Base-by-base conservation (phyloP, 2,113 vertebrate genomes). In the Noturus placidus region DNA sequence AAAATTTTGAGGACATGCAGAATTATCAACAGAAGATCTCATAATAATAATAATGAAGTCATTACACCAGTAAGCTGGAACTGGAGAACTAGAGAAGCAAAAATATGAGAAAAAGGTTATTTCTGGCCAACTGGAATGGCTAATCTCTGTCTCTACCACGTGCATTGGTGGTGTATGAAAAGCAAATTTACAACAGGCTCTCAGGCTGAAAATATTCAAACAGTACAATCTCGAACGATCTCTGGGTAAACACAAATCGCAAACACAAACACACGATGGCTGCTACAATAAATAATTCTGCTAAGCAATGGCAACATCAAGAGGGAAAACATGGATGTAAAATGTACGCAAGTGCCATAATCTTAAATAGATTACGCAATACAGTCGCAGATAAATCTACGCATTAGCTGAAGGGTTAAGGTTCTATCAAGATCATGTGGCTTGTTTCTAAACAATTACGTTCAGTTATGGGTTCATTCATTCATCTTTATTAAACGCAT, bases 131-230 rank as follows among this genome's bases (percentile, higher is more conserved):
- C 4, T 3, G 63, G 33, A 80, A 84, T 33, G 59, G 61, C 61
- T 38, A 9, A 59, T 54, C 59, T 69, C 65, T 22, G 67, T 38
- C 63, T 77, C 38, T 72, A 33, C 15, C 50, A 61, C 4, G 57
- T 30, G n/a, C 70, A 25, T 56, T 80, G 65, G 50, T 30, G 22
- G 50, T 76, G 86, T 69, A 50, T 17, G 27, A 61, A 84, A 86
- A 61, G 74, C 74, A 79, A 59, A 89, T 87, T 87, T 87, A 86
- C 85, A 70, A n/a, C 76, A 30, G 33, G 61, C 52, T 42, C 57
- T 84, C 33, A 72, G 42, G 85, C 70, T 50, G 80, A 89, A 84
- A 80, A 87, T 56, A 87, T 72, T 84, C 61, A 59, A 83, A 84
- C 76, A 84, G 74, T n/a, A n/a, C 72, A 86, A 87, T 87, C 86